Base-by-base conservation (phyloP, 1,140 invertebrate species). In the Pseudomyrmex gracilis region DNA sequence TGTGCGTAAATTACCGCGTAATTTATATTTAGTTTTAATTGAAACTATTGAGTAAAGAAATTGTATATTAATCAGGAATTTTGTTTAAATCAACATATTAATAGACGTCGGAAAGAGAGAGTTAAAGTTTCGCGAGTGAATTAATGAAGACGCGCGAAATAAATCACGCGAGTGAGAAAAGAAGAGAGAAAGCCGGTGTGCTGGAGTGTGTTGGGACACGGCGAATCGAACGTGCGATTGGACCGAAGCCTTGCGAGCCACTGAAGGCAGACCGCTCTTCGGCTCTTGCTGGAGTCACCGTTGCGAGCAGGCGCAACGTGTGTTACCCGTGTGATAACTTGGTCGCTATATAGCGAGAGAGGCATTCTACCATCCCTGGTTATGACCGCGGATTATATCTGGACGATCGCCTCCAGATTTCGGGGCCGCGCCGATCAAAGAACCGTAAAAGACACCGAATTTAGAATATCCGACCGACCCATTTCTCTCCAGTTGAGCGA, bases 201-300 rank as follows among this genome's bases (percentile, higher is more conserved):
- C 49, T 51, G 67, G 49, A 78, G 34, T 34, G 5, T 80, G n/a
- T 73, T 60, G 51, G 76, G 77, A 85, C 77, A 66, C 68, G 24
- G 58, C 43, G 76, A 82, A 82, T 73, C 64, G 68, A 74, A 66
- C 73, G 85, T 91, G 90, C 90, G 91, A 92, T 93, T 92, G 90
- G 91, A 83, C 88, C 88, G 92, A 88, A 91, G 92, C 91, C 92
- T 91, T 93, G 86, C 89, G 90, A 92, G 90, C 89, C 87, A 94
- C 93, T 94, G 93, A 92, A 90, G 58, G 67, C 82, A 70, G 24
- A 76, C 77, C 55, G 64, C 86, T 86, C 85, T 86, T 82, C 73
- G 60, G 70, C 60, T 78, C 83, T 61, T 64, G 87, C 90, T 91
- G 90, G 88, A 91, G 87, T 92, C 87, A 89, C 89, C 82, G 84